These are phyloP conservation scores for Typhlomys cinereus DNA, from an alignment of 2,113 vertebrate species.

Conservation along the genomic window DNA sequence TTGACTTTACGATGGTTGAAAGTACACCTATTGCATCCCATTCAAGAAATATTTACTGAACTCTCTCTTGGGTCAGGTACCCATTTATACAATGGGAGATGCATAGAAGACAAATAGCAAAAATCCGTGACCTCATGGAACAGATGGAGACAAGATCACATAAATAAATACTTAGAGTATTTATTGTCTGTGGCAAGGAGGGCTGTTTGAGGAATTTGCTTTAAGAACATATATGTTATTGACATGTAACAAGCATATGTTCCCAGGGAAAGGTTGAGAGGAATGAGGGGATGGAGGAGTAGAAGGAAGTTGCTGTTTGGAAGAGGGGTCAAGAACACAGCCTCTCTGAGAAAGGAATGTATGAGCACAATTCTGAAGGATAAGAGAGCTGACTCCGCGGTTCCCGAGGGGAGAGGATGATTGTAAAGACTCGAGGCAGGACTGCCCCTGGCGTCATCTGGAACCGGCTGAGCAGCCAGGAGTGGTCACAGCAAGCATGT, in stretches of 20 bases:
- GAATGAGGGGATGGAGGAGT: background rate
- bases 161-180: background rate
- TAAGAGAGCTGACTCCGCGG: no score
- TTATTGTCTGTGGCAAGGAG: background rate
- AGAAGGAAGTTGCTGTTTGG: background rate
- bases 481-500: background rate
- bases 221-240: background rate
- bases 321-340: background rate
- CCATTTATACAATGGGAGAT: background rate
- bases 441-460: rapidly evolving
- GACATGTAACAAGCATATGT: background rate
- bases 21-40: background rate
- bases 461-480: background rate
- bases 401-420: background rate
- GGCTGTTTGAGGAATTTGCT: background rate
- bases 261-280: no score
- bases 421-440: background rate
- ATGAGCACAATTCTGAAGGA: background rate
- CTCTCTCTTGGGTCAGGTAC: background rate
- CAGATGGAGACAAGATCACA: background rate
- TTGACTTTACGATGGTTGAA: background rate
- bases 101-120: background rate
- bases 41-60: background rate
- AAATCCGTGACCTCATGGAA: background rate
- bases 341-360: background rate